phyloP scores from a whole-genome alignment of 2,888 invertebrate genomes.

The Campopleginae sp. region DNA sequence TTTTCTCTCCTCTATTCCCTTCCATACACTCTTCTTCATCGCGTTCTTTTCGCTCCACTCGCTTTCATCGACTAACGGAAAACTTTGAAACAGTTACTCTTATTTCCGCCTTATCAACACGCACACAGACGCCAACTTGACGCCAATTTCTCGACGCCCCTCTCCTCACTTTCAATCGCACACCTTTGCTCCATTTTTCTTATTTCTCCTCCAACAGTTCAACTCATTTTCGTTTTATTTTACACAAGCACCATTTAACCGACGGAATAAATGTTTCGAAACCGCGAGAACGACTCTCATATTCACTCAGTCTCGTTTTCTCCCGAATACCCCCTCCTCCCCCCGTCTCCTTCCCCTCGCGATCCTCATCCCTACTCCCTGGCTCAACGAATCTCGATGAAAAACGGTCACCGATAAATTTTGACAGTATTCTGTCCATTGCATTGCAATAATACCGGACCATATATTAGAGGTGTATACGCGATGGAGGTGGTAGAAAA shows the following conservation, averaged over 20 bases:
- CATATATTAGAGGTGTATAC: constrained; percentile 82
- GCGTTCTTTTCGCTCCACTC: not conserved
- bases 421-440: constrained; percentile 85
- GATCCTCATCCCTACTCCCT: constrained; percentile 1
- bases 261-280: constrained; percentile 1
- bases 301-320: constrained; percentile 23
- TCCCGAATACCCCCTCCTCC: not conserved
- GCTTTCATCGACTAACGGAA: constrained; percentile 67
- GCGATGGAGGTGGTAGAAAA: constrained; percentile 55
- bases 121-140: constrained; percentile 7
- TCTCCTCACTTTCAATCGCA: not conserved
- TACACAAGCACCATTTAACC: not conserved
- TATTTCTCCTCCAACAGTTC: not conserved
- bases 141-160: not conserved
- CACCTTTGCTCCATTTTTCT: constrained; percentile 28
- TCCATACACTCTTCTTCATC: constrained; percentile 12
- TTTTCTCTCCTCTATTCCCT: constrained; percentile 7
- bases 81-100: constrained; percentile 64
- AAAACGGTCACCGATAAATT: constrained; percentile 84
- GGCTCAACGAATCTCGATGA: constrained; percentile 73
- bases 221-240: not conserved
- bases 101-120: constrained; percentile 31
- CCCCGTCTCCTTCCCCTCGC: not conserved
- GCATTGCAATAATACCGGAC: constrained; percentile 84
- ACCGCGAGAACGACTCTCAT: not conserved